Conservation (phyloP, 2,113 vertebrate genomes). For the Cyanoramphus novaezelandiae region DNA sequence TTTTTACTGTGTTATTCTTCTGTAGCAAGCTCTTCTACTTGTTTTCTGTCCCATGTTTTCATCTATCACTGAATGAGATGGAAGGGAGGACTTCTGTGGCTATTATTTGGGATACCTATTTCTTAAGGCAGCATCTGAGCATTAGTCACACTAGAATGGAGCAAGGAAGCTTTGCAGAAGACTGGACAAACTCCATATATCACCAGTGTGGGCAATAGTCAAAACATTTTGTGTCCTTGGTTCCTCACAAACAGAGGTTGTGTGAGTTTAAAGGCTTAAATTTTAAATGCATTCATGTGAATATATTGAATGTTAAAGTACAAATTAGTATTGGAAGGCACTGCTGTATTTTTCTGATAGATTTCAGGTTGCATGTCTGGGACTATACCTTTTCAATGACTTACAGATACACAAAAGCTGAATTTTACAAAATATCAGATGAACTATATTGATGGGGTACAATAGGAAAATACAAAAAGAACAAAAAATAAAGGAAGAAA, state of each 20-base stretch:
- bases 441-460: fast-evolving
- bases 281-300: background rate
- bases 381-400: background rate
- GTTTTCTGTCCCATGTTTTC: background rate
- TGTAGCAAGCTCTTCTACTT: background rate
- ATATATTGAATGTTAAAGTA: background rate
- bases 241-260: background rate
- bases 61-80: background rate
- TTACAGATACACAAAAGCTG: background rate
- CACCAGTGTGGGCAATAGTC: background rate
- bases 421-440: background rate
- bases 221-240: background rate
- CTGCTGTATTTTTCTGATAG: fast-evolving
- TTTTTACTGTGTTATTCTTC: background rate
- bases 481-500: fast-evolving
- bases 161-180: background rate
- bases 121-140: background rate
- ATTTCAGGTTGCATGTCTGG: background rate
- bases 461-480: background rate
- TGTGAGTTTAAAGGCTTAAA: background rate
- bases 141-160: background rate
- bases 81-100: background rate
- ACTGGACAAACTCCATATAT: background rate
- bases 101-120: background rate
- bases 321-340: background rate